Percentiles rank a stretch among this genome's conserved stretches.
Conservation (phyloP, 2,888 invertebrate species). For the Drosophila kanekoi region DNA sequence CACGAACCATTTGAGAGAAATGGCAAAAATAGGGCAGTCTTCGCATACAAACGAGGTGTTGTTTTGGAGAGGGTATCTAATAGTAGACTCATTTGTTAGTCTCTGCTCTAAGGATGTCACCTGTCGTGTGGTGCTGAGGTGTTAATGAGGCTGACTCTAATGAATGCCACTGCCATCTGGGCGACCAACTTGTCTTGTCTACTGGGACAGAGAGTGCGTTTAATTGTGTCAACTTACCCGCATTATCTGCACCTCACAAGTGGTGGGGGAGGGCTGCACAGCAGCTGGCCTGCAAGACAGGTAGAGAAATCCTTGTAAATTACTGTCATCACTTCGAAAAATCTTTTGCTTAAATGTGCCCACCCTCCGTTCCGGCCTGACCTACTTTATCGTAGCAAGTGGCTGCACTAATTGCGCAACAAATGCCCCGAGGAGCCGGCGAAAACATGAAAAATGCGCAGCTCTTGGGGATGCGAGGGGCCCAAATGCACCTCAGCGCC, state of each 20-base stretch:
- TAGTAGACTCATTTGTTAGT: background rate
- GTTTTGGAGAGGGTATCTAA: constrained; percentile 2
- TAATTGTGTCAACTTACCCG: constrained; percentile 64
- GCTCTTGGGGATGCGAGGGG: constrained; percentile 7
- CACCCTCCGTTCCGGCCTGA: constrained; percentile 24
- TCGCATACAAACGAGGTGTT: too few relatives aligned
- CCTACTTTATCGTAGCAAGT: constrained; percentile 46
- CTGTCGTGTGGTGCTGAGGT: constrained; percentile 40
- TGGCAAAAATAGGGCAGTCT: too few relatives aligned
- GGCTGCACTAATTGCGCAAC: constrained; percentile 58
- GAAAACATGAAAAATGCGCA: constrained; percentile 38
- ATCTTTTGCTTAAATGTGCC: constrained; percentile 17
- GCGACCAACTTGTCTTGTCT: constrained; percentile 10
- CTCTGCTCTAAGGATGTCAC: constrained; percentile 16
- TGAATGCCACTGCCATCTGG: constrained; percentile 39
- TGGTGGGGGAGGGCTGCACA: constrained; percentile 18
- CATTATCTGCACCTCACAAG: constrained; percentile 39
- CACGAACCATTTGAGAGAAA: too few relatives aligned
- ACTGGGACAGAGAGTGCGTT: constrained; percentile 30
- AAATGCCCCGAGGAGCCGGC: constrained; percentile 51
- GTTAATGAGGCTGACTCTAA: constrained; percentile 62
- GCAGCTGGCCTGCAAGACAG: constrained; percentile 19
- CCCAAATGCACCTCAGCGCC: too few relatives aligned
- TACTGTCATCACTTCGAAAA: constrained; percentile 40
- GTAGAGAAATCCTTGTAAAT: constrained; percentile 32